phyloP scores from a whole-genome alignment of 2,888 invertebrate species.

The Notodonta ziczac region DNA sequence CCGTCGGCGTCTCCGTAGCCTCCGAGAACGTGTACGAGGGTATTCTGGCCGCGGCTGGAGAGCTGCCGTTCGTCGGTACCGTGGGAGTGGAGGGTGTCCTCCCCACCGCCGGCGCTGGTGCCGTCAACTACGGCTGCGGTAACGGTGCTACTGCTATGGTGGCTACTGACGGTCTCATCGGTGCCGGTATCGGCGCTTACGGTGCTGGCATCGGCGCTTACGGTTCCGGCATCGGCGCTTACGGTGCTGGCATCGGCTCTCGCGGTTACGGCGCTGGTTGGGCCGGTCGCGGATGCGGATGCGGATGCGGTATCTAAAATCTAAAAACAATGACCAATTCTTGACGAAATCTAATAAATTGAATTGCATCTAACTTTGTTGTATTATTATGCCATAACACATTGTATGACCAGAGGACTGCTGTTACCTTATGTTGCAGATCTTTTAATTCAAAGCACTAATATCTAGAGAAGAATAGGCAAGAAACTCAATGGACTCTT shows the following conservation, averaged over 20 bases:
- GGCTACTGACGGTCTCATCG: too few relatives aligned
- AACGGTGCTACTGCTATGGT: slow-evolving; percentile 1
- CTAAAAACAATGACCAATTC: neutral
- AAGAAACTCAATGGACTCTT: too few relatives aligned
- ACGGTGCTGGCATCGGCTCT: neutral
- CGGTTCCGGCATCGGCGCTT: slow-evolving; percentile 6
- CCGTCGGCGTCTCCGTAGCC: slow-evolving; percentile 47
- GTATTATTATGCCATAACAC: neutral
- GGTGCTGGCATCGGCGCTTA: neutral
- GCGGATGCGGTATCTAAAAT: neutral
- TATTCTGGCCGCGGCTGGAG: slow-evolving; percentile 45
- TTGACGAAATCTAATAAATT: neutral
- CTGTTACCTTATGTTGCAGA: too few relatives aligned
- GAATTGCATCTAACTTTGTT: neutral
- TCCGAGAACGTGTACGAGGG: slow-evolving; percentile 57
- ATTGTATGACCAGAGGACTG: too few relatives aligned
- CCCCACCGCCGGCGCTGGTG: slow-evolving; percentile 47
- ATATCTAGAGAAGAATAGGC: too few relatives aligned
- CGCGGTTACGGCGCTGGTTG: slow-evolving; percentile 4
- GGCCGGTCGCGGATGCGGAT: slow-evolving; percentile 1
- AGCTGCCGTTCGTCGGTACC: slow-evolving; percentile 51
- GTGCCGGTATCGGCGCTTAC: slow-evolving; percentile 5
- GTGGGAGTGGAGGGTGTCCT: slow-evolving; percentile 48
- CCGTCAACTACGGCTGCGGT: slow-evolving; percentile 49
- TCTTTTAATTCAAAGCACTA: too few relatives aligned